These are phyloP conservation scores for Philotrypesis tridentata DNA, from an alignment of 1,140 invertebrate genomes.

Conservation along the genomic window DNA sequence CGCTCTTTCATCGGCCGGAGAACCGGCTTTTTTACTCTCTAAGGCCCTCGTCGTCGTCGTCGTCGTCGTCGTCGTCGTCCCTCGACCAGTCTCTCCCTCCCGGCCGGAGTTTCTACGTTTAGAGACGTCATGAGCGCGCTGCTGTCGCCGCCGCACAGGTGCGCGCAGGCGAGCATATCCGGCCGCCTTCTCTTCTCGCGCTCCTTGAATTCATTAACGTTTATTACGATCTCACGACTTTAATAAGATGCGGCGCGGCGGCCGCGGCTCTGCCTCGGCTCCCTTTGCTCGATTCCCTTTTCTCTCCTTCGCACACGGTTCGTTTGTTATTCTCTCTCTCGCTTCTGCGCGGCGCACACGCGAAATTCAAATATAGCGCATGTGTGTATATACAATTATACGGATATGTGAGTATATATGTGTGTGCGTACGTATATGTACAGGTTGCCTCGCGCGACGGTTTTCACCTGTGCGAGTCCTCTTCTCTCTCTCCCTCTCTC, in stretches of 20 bases:
- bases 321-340: neutral
- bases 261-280: neutral
- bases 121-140: neutral
- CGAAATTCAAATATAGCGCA: neutral
- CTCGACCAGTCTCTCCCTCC: neutral
- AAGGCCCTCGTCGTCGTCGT: too few relatives aligned
- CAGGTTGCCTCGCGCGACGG: neutral
- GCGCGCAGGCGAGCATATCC: constrained; percentile 1
- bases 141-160: neutral
- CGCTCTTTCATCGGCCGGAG: neutral
- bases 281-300: neutral
- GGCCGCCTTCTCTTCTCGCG: neutral
- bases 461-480: neutral
- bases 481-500: neutral
- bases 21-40: constrained; percentile 34
- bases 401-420: too few relatives aligned
- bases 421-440: too few relatives aligned
- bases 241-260: neutral
- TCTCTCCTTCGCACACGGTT: neutral
- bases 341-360: neutral
- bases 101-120: neutral
- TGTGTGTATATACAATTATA: too few relatives aligned
- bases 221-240: constrained; percentile 3
- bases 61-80: too few relatives aligned
- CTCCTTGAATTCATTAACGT: constrained; percentile 31